Percentiles rank a stretch among this genome's conserved stretches.
Evolutionary conservation across 2,113 vertebrate species (phyloP).

Genomic region (Chionis minor): DNA sequence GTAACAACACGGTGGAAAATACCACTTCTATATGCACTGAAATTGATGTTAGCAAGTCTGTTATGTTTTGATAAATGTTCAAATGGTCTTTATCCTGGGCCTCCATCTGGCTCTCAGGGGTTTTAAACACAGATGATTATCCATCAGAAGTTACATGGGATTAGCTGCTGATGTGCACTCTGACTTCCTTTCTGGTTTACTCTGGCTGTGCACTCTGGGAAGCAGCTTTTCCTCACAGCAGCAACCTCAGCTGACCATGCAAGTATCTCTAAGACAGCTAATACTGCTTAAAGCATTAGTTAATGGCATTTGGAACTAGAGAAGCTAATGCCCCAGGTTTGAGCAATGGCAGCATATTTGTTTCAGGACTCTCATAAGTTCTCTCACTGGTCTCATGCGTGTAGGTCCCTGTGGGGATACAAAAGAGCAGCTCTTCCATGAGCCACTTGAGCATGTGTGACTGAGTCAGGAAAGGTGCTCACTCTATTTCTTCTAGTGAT

Average conservation of each 20-base stretch:
- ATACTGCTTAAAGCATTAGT: not conserved
- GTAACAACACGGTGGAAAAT: slow-evolving; percentile 54
- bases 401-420: not conserved
- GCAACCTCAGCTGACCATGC: not conserved
- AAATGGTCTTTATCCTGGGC: not conserved
- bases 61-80: not conserved
- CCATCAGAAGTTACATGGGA: not conserved
- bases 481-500: not conserved
- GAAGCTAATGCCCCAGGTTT: not conserved
- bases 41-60: not conserved
- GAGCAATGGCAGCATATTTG: not conserved
- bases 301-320: not conserved
- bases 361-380: not conserved
- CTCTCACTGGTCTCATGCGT: not conserved
- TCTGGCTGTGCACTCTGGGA: not conserved
- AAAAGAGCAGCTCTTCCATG: not conserved
- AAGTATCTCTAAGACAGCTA: not conserved
- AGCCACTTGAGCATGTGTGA: not conserved
- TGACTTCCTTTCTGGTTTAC: not conserved
- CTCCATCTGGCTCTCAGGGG: not conserved
- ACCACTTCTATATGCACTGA: not conserved
- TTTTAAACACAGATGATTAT: not conserved
- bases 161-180: not conserved
- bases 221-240: not conserved
- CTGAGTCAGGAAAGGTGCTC: not conserved